These are phyloP conservation scores for Melipona bicolor DNA, from an alignment of 2,888 invertebrate genomes.

Conservation along the genomic window DNA sequence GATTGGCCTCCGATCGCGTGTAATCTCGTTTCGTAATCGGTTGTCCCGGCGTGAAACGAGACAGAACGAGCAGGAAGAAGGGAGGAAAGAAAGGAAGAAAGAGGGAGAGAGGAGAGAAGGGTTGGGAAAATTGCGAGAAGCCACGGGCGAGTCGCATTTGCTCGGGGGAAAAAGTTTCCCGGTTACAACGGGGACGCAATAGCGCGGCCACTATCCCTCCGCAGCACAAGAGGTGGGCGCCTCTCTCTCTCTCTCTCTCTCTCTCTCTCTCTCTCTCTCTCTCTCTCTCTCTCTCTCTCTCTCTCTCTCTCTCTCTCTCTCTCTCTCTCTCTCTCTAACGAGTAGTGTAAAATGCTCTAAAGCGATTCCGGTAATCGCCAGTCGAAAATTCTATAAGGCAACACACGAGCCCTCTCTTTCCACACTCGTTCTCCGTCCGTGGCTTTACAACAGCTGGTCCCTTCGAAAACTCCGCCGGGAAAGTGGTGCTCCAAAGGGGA, in stretches of 20 bases:
- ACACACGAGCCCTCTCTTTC: conserved; percentile 44
- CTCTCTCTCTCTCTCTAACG: conserved; percentile 42
- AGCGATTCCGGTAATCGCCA: conserved; percentile 65
- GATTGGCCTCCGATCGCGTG: conserved; percentile 3
- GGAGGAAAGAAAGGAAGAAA: no score
- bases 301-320: no score
- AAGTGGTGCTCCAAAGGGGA: conserved; percentile 65
- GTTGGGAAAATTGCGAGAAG: conserved; percentile 26
- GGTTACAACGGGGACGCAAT: conserved; percentile 48
- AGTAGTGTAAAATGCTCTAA: conserved; percentile 57
- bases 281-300: no score
- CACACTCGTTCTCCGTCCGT: conserved; percentile 43
- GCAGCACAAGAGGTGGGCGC: neutral
- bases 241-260: no score
- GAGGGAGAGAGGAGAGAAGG: neutral
- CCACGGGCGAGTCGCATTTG: conserved; percentile 35
- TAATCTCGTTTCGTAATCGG: conserved; percentile 24
- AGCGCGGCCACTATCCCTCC: conserved; percentile 1
- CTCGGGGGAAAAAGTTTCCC: conserved; percentile 33
- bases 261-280: no score
- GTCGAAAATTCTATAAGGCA: conserved; percentile 69
- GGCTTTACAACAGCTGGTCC: conserved; percentile 70
- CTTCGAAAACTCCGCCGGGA: conserved; percentile 64
- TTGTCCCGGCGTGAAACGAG: neutral
- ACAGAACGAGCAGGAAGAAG: neutral